Base-by-base conservation (phyloP, 2,888 invertebrate genomes). In the Cerceris rybyensis region DNA sequence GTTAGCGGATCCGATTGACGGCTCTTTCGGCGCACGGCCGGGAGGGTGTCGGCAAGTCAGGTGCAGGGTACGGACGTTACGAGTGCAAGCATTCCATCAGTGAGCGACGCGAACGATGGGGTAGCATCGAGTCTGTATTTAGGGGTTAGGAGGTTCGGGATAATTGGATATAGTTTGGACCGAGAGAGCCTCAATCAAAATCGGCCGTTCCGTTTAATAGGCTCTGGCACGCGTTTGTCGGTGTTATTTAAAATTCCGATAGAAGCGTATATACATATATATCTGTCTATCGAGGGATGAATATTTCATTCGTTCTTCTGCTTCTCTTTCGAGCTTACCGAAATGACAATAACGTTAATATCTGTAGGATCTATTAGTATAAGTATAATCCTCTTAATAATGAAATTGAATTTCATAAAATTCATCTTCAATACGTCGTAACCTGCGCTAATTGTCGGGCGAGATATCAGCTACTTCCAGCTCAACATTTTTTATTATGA, bases 1-100 rank as follows among this genome's bases (percentile, higher is more conserved):
- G 88, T 88, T 87, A 86, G 86, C 87, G 87, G 85, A 87, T 88
- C 83, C 88, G 90, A 91, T 90, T 90, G 91, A 90, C 90, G 86
- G 88, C 85, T 87, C 86, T 86, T 86, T 83, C 80, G 84, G 75
- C 82, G 80, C 82, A 77, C 69, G 76, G 60, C 54, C 78, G 61
- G 70, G 28, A 28, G 28, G 70, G 87, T 85, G 83, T 81, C 75
- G 82, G 83, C 80, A 86, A 88, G 86, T 88, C 86, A 83, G 86
- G 80, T 75, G 80, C 75, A 74, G 72, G 75, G 8, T 55, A 55
- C 55, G 55, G 17, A 55, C 9, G 55, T 17, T 50, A 59, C 52
- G 75, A 70, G 57, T 46, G 61, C 39, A 17, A 54, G 50, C 7
- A 39, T 64, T 67, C 64, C 76, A 63, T 67, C 63, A 71, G 63